Evolutionary conservation across 2,113 vertebrate species (phyloP).

Genomic region (Condylura cristata): DNA sequence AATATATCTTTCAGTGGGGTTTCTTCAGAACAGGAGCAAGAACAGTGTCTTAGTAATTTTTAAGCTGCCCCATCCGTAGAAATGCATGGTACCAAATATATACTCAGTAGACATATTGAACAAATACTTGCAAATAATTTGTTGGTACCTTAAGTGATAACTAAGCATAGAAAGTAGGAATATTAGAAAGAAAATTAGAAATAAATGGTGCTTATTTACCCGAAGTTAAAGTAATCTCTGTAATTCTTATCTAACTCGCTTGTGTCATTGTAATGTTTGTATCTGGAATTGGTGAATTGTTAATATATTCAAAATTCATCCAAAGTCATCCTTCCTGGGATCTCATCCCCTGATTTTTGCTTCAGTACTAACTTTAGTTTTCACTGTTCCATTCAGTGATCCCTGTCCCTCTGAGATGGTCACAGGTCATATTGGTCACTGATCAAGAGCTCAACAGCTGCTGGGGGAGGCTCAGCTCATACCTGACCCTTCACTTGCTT

Average conservation of each 20-base stretch:
- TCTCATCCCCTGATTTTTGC: neutral
- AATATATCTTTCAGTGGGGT: neutral
- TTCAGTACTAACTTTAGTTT: neutral
- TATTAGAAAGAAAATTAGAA: neutral
- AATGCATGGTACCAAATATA: neutral
- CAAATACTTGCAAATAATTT: conserved; percentile 33
- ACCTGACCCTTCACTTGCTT: neutral
- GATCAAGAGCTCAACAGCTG: neutral
- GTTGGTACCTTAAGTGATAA: neutral
- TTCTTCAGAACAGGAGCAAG: neutral
- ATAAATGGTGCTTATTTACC: neutral
- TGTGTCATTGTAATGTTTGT: neutral
- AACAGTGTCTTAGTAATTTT: neutral
- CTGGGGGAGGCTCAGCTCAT: neutral
- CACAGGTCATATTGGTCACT: neutral
- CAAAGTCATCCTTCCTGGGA: neutral
- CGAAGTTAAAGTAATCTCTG: neutral
- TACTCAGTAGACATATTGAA: neutral
- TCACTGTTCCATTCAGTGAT: neutral
- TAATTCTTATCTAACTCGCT: neutral
- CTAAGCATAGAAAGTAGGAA: neutral
- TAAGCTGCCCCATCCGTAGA: neutral
- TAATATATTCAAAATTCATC: neutral
- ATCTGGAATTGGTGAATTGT: neutral
- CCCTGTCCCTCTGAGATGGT: neutral